Percentiles rank a stretch among this genome's conserved stretches.
Conservation (phyloP, 1,140 invertebrate species). For the Lepidostoma basale region DNA sequence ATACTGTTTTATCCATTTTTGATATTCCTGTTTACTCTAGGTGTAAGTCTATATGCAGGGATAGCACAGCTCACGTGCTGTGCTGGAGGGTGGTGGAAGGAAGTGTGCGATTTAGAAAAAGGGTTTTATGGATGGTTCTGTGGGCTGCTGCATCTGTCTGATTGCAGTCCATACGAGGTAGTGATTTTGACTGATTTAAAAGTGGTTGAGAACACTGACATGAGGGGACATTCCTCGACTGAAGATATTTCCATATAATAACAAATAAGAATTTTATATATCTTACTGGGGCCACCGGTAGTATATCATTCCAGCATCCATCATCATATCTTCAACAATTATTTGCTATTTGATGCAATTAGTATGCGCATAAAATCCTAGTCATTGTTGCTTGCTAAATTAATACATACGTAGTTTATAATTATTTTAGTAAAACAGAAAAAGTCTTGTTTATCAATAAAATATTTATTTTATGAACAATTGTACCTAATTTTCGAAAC, state of each 20-base stretch:
- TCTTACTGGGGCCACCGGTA: slow-evolving; percentile 12
- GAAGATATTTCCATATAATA: slow-evolving; percentile 45
- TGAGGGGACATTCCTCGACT: slow-evolving; percentile 44
- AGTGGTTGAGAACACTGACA: slow-evolving; percentile 44
- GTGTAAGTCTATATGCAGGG: slow-evolving; percentile 71
- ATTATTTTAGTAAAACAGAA: no score
- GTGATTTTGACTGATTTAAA: slow-evolving; percentile 57
- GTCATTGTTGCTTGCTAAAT: no score
- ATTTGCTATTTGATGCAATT: no score
- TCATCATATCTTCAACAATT: slow-evolving; percentile 4
- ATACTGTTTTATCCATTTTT: slow-evolving; percentile 75
- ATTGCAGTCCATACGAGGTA: slow-evolving; percentile 74
- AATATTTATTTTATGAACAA: no score
- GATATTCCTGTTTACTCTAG: slow-evolving; percentile 69
- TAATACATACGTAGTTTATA: no score
- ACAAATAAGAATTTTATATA: neutral
- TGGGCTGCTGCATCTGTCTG: slow-evolving; percentile 67
- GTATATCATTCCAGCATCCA: slow-evolving; percentile 12
- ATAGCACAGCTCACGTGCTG: slow-evolving; percentile 72
- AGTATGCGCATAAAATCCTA: no score
- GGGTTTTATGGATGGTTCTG: slow-evolving; percentile 82
- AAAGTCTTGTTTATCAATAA: no score
- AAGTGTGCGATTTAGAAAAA: slow-evolving; percentile 77
- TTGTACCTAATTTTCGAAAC: no score
- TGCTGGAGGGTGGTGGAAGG: slow-evolving; percentile 70